Evolutionary conservation across 2,888 invertebrate genomes (phyloP), one percentile per base, ranked within the genome.

Genomic region (Spodoptera exigua): DNA sequence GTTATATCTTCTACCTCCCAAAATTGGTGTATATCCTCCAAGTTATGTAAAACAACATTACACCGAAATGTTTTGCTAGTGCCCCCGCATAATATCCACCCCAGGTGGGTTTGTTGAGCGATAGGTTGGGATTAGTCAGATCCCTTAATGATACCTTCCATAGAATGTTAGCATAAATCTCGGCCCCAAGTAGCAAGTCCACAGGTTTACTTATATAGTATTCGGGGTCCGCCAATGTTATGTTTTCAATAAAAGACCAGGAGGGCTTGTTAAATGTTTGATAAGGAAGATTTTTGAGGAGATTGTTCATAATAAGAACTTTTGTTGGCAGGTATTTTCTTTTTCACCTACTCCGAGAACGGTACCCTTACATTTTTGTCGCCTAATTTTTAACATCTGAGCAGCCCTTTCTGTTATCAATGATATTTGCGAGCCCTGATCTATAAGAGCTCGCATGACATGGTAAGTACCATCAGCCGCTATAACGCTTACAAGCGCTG

Each of bases 391-490:
- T 43, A 43, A 32, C 18, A 27, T 53, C 41, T 41, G 47, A 5
- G 44, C 48, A 13, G 48, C 11, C 10, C 56, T 48, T 14, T 56
- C 48, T 56, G 56, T n/a, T 48, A 56, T 35, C 56, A 48, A 7
- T n/a, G n/a, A n/a, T n/a, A n/a, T n/a, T n/a, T n/a, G n/a, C n/a
- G n/a, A n/a, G n/a, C n/a, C n/a, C n/a, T 41, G 40, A 40, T 55
- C 55, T 12, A 55, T 55, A 2, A 55, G 39, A 40, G 55, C 55
- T 16, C 55, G 27, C 40, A 46, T 34, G 18, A 41, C 5, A 5
- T 56, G 55, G n/a, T 35, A 35, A 0, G 55, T 35, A 12, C 49
- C 57, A 35, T 56, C 43, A 0, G 43, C 27, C 10, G 48, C 21
- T 34, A 27, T 32, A 0, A 43, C 43, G n/a, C 48, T 56, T 4